Percentiles rank a stretch among this genome's conserved stretches.
These are phyloP conservation scores for Lanius collurio DNA, from an alignment of 2,113 vertebrate genomes.

Conservation along the genomic window DNA sequence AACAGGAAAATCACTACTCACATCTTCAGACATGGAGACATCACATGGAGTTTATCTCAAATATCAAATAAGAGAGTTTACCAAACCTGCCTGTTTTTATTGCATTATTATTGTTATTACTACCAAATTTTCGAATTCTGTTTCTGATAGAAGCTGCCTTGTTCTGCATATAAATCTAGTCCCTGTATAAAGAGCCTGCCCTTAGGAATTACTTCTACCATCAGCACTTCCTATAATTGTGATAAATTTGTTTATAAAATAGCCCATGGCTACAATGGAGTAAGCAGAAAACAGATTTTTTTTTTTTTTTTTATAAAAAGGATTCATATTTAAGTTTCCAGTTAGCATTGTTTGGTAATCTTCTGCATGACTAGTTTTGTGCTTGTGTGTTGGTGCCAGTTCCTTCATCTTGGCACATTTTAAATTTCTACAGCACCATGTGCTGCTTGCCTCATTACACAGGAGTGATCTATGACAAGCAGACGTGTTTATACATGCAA, in stretches of 20 bases:
- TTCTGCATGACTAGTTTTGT: constrained; percentile 23
- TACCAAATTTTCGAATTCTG: background rate
- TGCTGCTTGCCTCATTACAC: constrained; percentile 55
- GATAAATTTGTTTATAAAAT: background rate
- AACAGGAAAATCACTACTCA: background rate
- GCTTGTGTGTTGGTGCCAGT: background rate
- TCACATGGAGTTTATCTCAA: background rate
- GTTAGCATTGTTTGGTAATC: constrained; percentile 21
- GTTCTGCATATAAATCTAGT: background rate
- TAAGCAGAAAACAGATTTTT: background rate
- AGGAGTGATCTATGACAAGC: constrained; percentile 34
- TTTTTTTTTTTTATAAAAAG: background rate
- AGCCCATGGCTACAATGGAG: background rate
- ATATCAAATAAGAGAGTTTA: background rate
- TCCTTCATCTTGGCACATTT: constrained; percentile 37
- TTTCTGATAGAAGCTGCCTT: background rate
- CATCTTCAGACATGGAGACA: background rate
- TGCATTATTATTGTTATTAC: background rate
- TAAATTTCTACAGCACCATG: constrained; percentile 26
- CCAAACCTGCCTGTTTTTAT: background rate
- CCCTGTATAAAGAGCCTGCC: background rate
- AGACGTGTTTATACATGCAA: background rate
- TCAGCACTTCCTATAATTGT: background rate
- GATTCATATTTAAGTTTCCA: background rate
- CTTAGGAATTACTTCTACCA: background rate